Conservation (phyloP, 2,797 vertebrate genomes). For the Lates japonicus region DNA sequence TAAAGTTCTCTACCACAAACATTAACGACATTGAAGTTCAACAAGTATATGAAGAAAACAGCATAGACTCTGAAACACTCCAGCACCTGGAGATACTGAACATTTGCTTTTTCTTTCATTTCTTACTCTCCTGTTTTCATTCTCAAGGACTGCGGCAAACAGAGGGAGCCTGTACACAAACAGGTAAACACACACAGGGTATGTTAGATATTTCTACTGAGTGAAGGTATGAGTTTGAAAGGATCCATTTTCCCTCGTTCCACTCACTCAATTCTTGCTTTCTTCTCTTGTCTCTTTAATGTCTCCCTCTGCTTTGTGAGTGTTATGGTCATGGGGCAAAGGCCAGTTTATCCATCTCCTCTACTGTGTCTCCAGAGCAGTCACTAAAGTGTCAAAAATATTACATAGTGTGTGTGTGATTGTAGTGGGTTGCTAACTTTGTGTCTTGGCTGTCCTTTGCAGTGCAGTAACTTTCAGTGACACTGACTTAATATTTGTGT, state of each 20-base stretch:
- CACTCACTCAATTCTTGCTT: no score
- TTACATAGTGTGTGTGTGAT: not conserved
- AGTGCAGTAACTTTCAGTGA: constrained; percentile 16
- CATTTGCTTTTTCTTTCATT: not conserved
- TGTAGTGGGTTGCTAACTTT: not conserved
- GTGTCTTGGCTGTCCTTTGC: not conserved
- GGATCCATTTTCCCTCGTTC: not conserved
- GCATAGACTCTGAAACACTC: not conserved
- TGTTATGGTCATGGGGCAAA: constrained; percentile 1
- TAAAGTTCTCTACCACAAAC: no score
- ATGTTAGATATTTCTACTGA: not conserved
- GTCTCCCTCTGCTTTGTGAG: constrained; percentile 5
- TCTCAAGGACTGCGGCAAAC: no score
- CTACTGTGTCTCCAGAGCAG: not conserved
- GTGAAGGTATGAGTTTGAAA: not conserved
- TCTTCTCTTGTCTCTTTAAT: not conserved
- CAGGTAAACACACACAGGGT: not conserved
- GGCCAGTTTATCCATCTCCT: not conserved
- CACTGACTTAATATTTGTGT: not conserved
- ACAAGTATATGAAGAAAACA: not conserved
- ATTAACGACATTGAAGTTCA: no score
- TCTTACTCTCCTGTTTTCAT: not conserved
- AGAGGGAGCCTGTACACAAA: not conserved
- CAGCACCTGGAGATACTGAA: not conserved
- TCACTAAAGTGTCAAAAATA: not conserved